phyloP scores from a whole-genome alignment of 2,113 vertebrate genomes.

The Apus apus region DNA sequence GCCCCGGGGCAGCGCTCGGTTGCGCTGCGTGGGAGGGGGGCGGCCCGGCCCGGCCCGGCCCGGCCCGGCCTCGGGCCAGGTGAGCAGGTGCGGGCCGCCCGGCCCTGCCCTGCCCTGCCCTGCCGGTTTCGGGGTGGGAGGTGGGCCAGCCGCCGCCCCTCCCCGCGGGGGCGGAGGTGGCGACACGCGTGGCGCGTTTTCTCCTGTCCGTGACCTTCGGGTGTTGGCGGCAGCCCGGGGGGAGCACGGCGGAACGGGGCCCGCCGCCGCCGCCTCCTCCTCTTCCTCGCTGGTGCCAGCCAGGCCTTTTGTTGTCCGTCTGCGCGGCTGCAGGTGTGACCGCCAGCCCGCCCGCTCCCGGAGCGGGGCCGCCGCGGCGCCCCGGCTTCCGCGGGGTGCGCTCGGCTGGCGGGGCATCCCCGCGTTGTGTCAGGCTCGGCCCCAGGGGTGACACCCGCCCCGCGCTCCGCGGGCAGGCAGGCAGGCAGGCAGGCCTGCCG shows the following conservation, averaged over 20 bases:
- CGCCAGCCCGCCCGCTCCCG: not conserved
- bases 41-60: too few species aligned
- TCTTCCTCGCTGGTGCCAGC: not conserved
- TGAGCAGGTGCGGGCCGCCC: not conserved
- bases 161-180: not conserved
- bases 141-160: not conserved
- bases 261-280: not conserved
- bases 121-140: not conserved
- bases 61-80: not conserved
- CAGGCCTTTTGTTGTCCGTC: not conserved
- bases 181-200: constrained; percentile 1
- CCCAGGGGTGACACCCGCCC: not conserved
- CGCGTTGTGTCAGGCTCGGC: too few species aligned
- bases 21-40: not conserved
- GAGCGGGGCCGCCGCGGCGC: too few species aligned
- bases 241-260: not conserved
- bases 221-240: not conserved
- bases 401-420: too few species aligned
- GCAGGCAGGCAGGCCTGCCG: too few species aligned
- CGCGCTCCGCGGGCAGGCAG: too few species aligned
- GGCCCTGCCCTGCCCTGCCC: not conserved
- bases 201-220: not conserved
- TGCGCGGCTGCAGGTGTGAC: not conserved
- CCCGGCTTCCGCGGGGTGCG: not conserved
- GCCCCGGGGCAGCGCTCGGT: not conserved